These are phyloP conservation scores for Calidris pugnax DNA, from an alignment of 2,113 vertebrate species.

Conservation along the genomic window DNA sequence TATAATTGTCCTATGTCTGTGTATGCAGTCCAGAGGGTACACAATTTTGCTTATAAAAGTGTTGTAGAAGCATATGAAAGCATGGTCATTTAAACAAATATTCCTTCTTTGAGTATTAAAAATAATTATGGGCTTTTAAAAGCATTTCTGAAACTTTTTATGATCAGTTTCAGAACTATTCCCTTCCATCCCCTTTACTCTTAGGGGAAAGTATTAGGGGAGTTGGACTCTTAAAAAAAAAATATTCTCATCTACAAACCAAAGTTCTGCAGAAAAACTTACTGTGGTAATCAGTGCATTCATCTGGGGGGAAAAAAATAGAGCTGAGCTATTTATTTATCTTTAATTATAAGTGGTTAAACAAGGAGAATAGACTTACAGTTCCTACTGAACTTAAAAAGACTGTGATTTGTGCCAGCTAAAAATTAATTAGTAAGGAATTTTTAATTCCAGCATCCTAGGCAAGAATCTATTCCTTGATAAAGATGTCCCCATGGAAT, in stretches of 20 bases:
- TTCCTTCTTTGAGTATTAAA: not conserved
- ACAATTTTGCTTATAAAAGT: not conserved
- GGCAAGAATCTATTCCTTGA: slow-evolving; percentile 68
- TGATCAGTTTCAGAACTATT: not conserved
- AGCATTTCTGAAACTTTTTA: not conserved
- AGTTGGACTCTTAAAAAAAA: not conserved
- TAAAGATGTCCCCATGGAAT: slow-evolving; percentile 68
- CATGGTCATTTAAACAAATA: not conserved
- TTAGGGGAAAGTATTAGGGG: not conserved
- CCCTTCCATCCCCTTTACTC: not conserved
- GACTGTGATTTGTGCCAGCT: slow-evolving; percentile 63
- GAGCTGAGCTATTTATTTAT: slow-evolving; percentile 50
- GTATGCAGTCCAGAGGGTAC: not conserved
- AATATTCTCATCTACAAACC: not conserved
- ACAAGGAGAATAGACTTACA: slow-evolving; percentile 69
- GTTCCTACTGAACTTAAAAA: slow-evolving; percentile 69
- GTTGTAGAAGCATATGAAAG: not conserved
- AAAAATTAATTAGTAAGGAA: slow-evolving; percentile 78
- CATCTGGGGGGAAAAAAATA: not conserved
- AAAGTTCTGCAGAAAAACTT: not conserved
- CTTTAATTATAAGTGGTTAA: slow-evolving; percentile 64
- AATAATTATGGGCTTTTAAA: not conserved
- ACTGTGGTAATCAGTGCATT: slow-evolving; percentile 12
- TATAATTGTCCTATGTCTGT: not conserved
- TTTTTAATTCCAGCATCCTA: slow-evolving; percentile 69